Evolutionary conservation across 1,140 invertebrate genomes (phyloP), one percentile per base, ranked within the genome.

Genomic region (Tetramorium alpestre): DNA sequence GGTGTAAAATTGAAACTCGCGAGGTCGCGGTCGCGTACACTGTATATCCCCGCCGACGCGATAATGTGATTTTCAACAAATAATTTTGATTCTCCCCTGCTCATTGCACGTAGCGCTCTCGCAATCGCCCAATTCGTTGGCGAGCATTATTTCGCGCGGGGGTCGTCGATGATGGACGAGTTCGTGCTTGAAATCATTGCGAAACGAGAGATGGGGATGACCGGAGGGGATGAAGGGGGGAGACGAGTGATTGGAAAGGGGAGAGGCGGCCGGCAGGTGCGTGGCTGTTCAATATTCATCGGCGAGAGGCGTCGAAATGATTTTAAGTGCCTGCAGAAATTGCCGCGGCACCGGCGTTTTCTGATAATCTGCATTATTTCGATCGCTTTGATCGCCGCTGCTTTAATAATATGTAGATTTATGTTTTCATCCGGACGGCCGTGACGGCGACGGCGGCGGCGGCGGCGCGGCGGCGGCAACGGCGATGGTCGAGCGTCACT

Each of bases 1-100:
- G 81, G 88, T 90, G 88, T 90, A 90, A 90, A 90, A 90, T 90
- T 90, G 89, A 90, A 90, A 88, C 58, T 89, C 80, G 81, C 81
- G 85, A 89, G 84, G 76, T 86, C 84, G 72, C 22, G 56, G 76
- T 28, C 41, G 41, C 11, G 22, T 47, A 33, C n/a, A 22, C 38
- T 33, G 41, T 49, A 65, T 13, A 65, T 13, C 25, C 58, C 56
- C 58, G 22, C 13, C 87, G 47, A 78, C 51, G 18, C 85, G 89
- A 85, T 90, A 90, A 90, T 89, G 60, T 80, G 85, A 90, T 90
- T 90, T 89, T 85, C 89, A 78, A 87, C 89, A 89, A 90, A 89
- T 90, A 87, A 90, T 89, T 89, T 90, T 80, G 65, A 54, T 73
- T 54, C n/a, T 13, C 28, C 25, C 49, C 51, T 60, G 22, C 54